Evolutionary conservation across 2,888 invertebrate species (phyloP).

Genomic region (Acanthosepion esculentum): DNA sequence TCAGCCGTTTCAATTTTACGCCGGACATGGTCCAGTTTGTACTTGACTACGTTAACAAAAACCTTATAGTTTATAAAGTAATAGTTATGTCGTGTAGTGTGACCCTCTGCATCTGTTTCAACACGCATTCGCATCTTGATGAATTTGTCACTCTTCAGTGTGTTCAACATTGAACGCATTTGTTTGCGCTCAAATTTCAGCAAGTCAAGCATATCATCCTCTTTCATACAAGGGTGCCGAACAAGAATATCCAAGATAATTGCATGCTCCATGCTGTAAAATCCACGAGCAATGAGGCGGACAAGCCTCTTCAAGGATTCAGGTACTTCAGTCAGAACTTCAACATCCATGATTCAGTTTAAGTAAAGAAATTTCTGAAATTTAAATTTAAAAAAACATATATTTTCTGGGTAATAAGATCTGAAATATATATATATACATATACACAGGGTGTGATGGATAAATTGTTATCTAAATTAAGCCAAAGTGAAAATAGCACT

Average conservation of each 20-base stretch:
- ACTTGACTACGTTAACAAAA: slow-evolving; percentile 97
- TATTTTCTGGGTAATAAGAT: too few species aligned
- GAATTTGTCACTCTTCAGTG: slow-evolving; percentile 91
- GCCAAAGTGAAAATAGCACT: too few species aligned
- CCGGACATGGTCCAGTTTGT: slow-evolving; percentile 95
- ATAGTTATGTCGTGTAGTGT: slow-evolving; percentile 95
- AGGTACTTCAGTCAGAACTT: slow-evolving; percentile 87
- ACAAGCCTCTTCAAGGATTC: slow-evolving; percentile 91
- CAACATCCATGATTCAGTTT: slow-evolving; percentile 67
- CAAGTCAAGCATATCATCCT: slow-evolving; percentile 83
- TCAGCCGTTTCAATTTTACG: slow-evolving; percentile 96
- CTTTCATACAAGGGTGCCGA: slow-evolving; percentile 87
- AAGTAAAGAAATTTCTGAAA: not conserved
- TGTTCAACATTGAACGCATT: slow-evolving; percentile 86
- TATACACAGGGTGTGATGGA: too few species aligned
- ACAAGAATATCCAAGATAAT: slow-evolving; percentile 96
- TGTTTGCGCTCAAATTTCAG: slow-evolving; percentile 93
- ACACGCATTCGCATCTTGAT: slow-evolving; percentile 83
- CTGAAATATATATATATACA: too few species aligned
- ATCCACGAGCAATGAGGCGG: slow-evolving; percentile 91
- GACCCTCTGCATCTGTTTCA: slow-evolving; percentile 95
- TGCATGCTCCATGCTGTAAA: slow-evolving; percentile 94
- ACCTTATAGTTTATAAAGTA: slow-evolving; percentile 97
- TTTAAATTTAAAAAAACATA: not conserved
- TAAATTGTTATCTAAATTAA: too few species aligned